A percentile compares a stretch with the other conserved stretches of the same genome.
These are phyloP conservation scores for Neoascia interrupta DNA, from an alignment of 2,888 invertebrate species.

Conservation along the genomic window DNA sequence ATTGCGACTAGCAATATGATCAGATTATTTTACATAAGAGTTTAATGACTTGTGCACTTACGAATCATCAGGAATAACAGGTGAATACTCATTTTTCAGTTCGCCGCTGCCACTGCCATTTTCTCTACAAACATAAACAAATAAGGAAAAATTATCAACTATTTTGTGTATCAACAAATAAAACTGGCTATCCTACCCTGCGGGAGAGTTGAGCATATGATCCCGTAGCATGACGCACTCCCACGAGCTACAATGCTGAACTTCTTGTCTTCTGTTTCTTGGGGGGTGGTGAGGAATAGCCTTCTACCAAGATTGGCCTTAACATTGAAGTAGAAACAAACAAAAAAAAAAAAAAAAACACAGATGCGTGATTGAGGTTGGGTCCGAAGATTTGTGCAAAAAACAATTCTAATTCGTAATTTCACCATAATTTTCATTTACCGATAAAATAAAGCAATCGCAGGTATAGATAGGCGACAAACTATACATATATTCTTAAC, in stretches of 20 bases:
- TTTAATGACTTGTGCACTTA: not conserved
- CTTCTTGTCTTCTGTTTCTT: no score
- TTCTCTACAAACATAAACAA: not conserved
- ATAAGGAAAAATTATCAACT: not conserved
- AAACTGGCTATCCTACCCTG: not conserved
- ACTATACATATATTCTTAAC: no score
- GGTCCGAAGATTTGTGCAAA: not conserved
- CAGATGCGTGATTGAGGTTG: not conserved
- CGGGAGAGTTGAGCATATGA: not conserved
- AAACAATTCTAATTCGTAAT: not conserved
- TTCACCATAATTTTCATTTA: not conserved
- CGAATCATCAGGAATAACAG: not conserved
- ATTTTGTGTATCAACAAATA: not conserved
- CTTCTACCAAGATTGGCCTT: no score
- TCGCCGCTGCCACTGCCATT: no score
- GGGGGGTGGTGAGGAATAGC: no score
- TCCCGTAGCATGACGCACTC: slow-evolving; percentile 1
- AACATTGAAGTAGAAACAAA: no score
- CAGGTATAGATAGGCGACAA: not conserved
- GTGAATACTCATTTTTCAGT: no score
- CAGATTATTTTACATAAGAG: no score
- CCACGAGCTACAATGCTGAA: no score
- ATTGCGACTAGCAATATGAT: no score
- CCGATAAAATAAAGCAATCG: not conserved
- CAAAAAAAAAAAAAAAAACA: no score